Percentiles rank a stretch among this genome's conserved stretches.
phyloP scores from a whole-genome alignment of 2,113 vertebrate genomes.

The Anser brachyrhynchus region DNA sequence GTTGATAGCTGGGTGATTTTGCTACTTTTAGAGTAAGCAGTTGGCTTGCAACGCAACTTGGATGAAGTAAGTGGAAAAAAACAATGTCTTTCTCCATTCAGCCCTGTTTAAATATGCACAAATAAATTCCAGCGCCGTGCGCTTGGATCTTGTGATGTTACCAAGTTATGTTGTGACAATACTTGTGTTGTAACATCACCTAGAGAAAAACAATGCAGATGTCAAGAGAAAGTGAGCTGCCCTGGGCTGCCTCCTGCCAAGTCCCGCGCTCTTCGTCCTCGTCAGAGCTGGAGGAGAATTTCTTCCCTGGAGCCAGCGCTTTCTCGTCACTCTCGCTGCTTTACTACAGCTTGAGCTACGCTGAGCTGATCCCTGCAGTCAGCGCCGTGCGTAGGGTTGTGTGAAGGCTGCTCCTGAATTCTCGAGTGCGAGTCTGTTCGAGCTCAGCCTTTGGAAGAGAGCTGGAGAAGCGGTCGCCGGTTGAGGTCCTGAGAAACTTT shows the following conservation, averaged over 20 bases:
- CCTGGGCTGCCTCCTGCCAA: background rate
- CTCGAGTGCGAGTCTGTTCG: background rate
- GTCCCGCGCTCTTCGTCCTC: background rate
- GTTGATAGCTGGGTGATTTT: background rate
- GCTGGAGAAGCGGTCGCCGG: background rate
- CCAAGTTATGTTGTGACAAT: constrained; percentile 22
- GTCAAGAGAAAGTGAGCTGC: background rate
- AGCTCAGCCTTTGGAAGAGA: background rate
- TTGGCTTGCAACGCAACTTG: constrained; percentile 39
- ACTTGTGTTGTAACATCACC: constrained; percentile 28
- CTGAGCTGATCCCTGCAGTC: background rate
- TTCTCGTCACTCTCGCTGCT: background rate
- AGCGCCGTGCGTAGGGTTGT: background rate
- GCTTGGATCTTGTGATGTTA: constrained; percentile 17
- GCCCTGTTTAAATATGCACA: constrained; percentile 1
- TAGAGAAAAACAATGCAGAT: background rate
- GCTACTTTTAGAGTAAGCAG: constrained; percentile 5
- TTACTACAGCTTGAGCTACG: background rate
- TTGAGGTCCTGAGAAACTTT: background rate
- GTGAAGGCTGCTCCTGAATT: background rate
- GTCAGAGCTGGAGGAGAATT: background rate
- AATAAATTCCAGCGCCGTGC: background rate
- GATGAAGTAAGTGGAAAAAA: constrained; percentile 55
- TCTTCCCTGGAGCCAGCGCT: background rate
- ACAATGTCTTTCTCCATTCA: constrained; percentile 27